Conservation (phyloP, 2,113 vertebrate genomes). For the Pelobates fuscus region DNA sequence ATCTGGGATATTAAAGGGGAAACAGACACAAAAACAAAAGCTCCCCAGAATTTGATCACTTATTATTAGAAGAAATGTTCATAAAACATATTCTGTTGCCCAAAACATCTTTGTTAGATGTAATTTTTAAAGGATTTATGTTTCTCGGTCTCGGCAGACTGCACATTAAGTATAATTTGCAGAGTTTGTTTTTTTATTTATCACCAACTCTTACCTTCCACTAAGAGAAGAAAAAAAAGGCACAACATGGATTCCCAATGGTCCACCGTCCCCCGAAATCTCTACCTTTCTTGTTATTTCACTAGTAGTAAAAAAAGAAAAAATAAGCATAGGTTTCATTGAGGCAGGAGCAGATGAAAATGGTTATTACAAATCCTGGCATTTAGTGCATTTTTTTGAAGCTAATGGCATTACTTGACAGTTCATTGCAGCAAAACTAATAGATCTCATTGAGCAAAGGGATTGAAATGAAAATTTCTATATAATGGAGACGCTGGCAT, state of each 20-base stretch:
- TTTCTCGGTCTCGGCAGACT: too few species aligned
- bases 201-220: slow-evolving; percentile 90
- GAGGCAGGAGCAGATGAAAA: slow-evolving; percentile 22
- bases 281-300: slow-evolving; percentile 87
- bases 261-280: slow-evolving; percentile 89
- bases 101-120: too few species aligned
- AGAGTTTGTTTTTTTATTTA: too few species aligned
- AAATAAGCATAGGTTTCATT: slow-evolving; percentile 22
- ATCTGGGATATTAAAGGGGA: too few species aligned
- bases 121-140: too few species aligned
- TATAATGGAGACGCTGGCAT: slow-evolving; percentile 45
- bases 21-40: too few species aligned
- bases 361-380: slow-evolving; percentile 27
- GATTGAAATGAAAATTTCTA: slow-evolving; percentile 46
- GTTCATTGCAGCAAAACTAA: slow-evolving; percentile 48
- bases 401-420: slow-evolving; percentile 48
- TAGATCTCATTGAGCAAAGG: slow-evolving; percentile 45
- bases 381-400: slow-evolving; percentile 39
- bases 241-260: slow-evolving; percentile 93
- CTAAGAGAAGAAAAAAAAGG: slow-evolving; percentile 94
- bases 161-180: too few species aligned
- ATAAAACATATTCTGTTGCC: too few species aligned
- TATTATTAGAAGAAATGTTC: too few species aligned
- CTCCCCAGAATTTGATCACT: too few species aligned
- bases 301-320: slow-evolving; percentile 61